These are phyloP conservation scores for Balaeniceps rex DNA, from an alignment of 2,113 vertebrate genomes.

Conservation along the genomic window DNA sequence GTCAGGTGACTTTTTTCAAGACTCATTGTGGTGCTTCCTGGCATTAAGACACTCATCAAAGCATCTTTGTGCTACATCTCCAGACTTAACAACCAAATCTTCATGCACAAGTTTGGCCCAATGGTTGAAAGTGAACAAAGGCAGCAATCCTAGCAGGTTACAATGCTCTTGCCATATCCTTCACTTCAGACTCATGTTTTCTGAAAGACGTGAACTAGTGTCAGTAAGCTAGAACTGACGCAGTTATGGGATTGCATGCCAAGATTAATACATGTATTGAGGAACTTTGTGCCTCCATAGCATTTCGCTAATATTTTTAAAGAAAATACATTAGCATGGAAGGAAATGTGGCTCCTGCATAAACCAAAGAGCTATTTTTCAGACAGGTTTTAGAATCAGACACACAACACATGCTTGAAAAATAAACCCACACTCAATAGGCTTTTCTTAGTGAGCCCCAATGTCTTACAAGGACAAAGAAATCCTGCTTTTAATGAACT, in stretches of 20 bases:
- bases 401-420: neutral
- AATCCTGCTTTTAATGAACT: slow-evolving; percentile 23
- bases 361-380: slow-evolving; percentile 24
- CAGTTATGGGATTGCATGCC: neutral
- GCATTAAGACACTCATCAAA: neutral
- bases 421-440: slow-evolving; percentile 25
- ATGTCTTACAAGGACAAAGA: slow-evolving; percentile 5
- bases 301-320: slow-evolving; percentile 28
- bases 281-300: neutral
- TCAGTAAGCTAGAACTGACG: neutral
- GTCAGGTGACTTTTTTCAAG: neutral
- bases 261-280: neutral
- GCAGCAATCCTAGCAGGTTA: neutral
- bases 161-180: neutral
- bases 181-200: neutral
- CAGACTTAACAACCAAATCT: neutral
- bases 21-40: neutral
- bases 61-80: neutral
- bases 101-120: neutral
- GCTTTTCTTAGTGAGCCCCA: slow-evolving; percentile 12
- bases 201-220: neutral
- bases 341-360: slow-evolving; percentile 21
- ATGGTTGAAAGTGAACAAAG: neutral
- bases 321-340: slow-evolving; percentile 20
- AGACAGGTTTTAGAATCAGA: slow-evolving; percentile 11